phyloP scores from a whole-genome alignment of 1,140 invertebrate species.

The Drosophila kanapiae region DNA sequence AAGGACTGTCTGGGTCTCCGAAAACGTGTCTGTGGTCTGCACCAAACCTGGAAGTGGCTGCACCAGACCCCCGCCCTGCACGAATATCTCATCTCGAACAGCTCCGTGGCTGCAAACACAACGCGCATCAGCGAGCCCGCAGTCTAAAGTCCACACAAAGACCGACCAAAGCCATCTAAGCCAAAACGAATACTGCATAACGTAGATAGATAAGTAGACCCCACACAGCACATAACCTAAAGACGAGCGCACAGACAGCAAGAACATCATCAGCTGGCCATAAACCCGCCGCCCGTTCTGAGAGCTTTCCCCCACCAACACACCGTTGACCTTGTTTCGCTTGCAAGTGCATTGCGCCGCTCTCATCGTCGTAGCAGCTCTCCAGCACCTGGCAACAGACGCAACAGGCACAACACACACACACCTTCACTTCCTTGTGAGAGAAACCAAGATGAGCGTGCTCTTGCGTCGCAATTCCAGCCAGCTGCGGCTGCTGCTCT shows the following conservation, averaged over 20 bases:
- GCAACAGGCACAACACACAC: neutral
- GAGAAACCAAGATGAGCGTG: conserved; percentile 46
- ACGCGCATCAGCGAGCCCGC: conserved; percentile 75
- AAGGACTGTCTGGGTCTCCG: conserved; percentile 93
- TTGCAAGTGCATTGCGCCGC: conserved; percentile 65
- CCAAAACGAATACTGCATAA: conserved; percentile 62
- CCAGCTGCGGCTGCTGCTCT: conserved; percentile 64
- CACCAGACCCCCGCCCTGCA: conserved; percentile 94
- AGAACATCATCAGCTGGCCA: conserved; percentile 36
- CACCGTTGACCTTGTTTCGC: conserved; percentile 72
- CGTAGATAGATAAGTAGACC: conserved; percentile 57
- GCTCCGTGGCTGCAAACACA: conserved; percentile 88
- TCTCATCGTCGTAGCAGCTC: neutral
- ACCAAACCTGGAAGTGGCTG: conserved; percentile 97
- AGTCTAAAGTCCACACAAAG: conserved; percentile 71
- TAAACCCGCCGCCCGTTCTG: conserved; percentile 30
- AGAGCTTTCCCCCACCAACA: conserved; percentile 40
- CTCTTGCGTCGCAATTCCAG: conserved; percentile 72
- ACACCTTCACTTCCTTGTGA: conserved; percentile 57
- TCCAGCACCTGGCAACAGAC: conserved; percentile 32
- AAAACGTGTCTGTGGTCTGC: conserved; percentile 92
- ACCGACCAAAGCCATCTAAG: conserved; percentile 57
- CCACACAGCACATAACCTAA: conserved; percentile 35
- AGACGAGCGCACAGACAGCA: conserved; percentile 15
- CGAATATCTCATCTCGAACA: conserved; percentile 93